Conservation (phyloP, 2,888 invertebrate species). For the Drosophila percnosoma region DNA sequence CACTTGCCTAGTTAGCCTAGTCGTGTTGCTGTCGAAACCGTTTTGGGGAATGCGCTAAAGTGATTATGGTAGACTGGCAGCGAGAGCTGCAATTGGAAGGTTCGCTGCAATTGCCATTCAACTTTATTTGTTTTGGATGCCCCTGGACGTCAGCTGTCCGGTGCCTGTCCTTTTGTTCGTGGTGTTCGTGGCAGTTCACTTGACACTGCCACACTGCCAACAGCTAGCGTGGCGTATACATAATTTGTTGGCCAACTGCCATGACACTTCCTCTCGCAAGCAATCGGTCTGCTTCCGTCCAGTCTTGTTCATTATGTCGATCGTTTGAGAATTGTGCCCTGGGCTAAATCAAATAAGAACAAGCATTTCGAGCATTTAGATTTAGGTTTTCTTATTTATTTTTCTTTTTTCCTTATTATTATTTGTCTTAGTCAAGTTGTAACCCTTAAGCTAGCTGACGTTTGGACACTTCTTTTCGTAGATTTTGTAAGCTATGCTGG, state of each 20-base stretch:
- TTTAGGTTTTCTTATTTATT: neutral
- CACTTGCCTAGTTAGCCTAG: neutral
- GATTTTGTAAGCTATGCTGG: conserved; percentile 9
- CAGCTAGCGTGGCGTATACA: conserved; percentile 48
- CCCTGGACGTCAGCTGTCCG: conserved; percentile 34
- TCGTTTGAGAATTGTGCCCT: conserved; percentile 18
- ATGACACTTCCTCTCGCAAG: conserved; percentile 27
- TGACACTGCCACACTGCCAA: conserved; percentile 40
- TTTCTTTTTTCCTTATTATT: conserved; percentile 9
- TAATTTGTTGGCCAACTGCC: conserved; percentile 53
- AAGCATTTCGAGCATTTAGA: conserved; percentile 11
- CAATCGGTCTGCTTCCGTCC: conserved; percentile 14
- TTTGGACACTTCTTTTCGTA: conserved; percentile 24
- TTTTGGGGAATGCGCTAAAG: conserved; percentile 9
- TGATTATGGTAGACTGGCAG: conserved; percentile 15
- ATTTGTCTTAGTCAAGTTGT: conserved; percentile 22
- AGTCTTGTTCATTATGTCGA: conserved; percentile 38
- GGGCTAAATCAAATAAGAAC: conserved; percentile 18
- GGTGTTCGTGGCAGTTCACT: conserved; percentile 34
- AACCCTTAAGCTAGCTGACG: conserved; percentile 15
- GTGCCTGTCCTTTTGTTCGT: conserved; percentile 23
- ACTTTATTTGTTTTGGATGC: conserved; percentile 53
- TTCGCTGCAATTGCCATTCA: conserved; percentile 39
- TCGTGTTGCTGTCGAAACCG: conserved; percentile 4
- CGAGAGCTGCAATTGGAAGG: conserved; percentile 35